Evolutionary conservation across 2,113 vertebrate species (phyloP), one percentile per base, ranked within the genome.

Genomic region (Burhinus bistriatus): DNA sequence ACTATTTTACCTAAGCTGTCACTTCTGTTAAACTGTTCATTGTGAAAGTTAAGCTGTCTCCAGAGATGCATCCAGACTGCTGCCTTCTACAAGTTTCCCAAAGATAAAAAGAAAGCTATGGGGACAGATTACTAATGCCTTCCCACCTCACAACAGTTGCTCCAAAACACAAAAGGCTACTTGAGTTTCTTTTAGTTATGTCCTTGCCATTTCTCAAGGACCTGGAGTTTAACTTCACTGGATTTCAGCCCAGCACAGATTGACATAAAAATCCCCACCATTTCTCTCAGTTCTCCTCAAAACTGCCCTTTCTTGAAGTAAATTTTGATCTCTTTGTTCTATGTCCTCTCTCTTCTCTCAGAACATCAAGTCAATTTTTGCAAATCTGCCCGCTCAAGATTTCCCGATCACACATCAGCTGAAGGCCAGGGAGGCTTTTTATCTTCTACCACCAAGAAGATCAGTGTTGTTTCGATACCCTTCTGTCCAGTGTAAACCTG

Each of bases 31-130:
- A 95, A 96, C 70, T 89, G 84, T 78, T 97, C 95, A 83, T 90
- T 94, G 93, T 90, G 85, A 95, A 96, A 97, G 89, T 92, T 97
- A 97, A 97, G 81, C 90, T 97, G 93, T 97, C 96, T 96, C 96
- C 82, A 83, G 97, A 97, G 97, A 96, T 93, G 85, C 82, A 90
- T 94, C 72, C 93, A 97, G 95, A 92, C 93, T 93, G 83, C 95
- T 96, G 83, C 78, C 64, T 97, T 91, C 83, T 85, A 89, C 90
- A 91, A 93, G 93, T 94, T 96, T 95, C 78, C 83, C 58, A 90
- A 93, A 97, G 95, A 96, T 93, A 95, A 96, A 96, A 96, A 92
- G 92, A 87, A 93, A 95, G 93, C 89, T 95, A 80, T 90, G 73
- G 80, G 68, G 89, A 96, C 7, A 1, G 89, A 96, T 94, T 96